Evolutionary conservation across 2,797 vertebrate genomes (phyloP).

Genomic region (Ataeniobius toweri): DNA sequence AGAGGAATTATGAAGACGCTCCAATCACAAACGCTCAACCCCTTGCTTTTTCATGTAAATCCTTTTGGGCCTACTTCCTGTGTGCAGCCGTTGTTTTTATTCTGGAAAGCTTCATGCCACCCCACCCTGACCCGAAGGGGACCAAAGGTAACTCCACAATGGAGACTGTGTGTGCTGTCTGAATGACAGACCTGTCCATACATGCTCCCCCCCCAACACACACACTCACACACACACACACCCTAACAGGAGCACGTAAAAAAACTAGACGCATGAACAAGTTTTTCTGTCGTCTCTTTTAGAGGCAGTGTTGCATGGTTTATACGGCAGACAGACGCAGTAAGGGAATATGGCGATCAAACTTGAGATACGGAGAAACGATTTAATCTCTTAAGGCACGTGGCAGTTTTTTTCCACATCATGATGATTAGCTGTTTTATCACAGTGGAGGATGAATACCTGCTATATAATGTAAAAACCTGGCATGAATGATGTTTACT

Average conservation of each 20-base stretch:
- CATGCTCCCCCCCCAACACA: constrained; percentile 45
- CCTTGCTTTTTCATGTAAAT: constrained; percentile 53
- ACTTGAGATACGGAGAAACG: constrained; percentile 55
- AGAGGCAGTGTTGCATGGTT: constrained; percentile 55
- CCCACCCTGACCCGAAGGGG: constrained; percentile 62
- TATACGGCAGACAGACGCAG: constrained; percentile 30
- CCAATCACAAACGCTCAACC: constrained; percentile 39
- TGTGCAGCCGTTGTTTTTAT: constrained; percentile 75
- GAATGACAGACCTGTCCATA: constrained; percentile 78
- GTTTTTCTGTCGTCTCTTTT: constrained; percentile 51
- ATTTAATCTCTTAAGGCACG: constrained; percentile 22
- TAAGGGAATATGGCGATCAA: constrained; percentile 36
- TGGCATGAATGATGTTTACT: constrained; percentile 28
- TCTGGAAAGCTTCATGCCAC: constrained; percentile 57
- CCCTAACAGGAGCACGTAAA: constrained; percentile 9
- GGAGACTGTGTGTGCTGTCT: constrained; percentile 69
- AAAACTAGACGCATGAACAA: constrained; percentile 36
- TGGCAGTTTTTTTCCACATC: constrained; percentile 18
- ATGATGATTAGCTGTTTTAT: constrained; percentile 23
- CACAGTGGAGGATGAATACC: constrained; percentile 22
- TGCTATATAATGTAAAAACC: constrained; percentile 8
- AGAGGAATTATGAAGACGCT: constrained; percentile 32
- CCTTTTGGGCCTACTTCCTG: constrained; percentile 63
- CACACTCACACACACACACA: constrained; percentile 6
- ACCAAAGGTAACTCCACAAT: constrained; percentile 70